Evolutionary conservation across 2,113 vertebrate species (phyloP), one percentile per base, ranked within the genome.

Genomic region (Philantomba maxwellii): DNA sequence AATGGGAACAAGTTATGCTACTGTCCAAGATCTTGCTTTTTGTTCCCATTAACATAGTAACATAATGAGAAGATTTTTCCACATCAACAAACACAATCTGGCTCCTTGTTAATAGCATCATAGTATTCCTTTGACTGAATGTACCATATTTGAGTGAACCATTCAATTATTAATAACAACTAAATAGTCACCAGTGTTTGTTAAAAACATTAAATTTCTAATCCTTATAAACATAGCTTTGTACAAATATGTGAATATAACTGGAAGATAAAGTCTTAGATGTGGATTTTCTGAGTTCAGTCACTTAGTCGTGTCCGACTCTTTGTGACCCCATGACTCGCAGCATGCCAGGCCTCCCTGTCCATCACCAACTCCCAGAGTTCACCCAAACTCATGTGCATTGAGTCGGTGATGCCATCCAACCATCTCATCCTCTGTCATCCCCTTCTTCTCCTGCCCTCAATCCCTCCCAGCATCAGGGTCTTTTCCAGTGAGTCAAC

Each of bases 231-330:
- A 45, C 26, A 77, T 8, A n/a, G 33, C 30, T 86, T 89, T 78
- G 30, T 73, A 53, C n/a, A 36, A 75, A 45, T 55, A 43, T 85
- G 8, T 60, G 45, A 57, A 14, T 36, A 15, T n/a, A 82, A 30
- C 25, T 82, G n/a, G n/a, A 88, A 17, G 55, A 39, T 21, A 77
- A 16, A 45, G 55, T 45, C 49, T 66, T 70, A 47, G 30, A 7
- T 23, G 9, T 55, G 36, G 60, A 81, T 77, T 60, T 70, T 39
- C 66, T 49, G 12, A 89, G 64, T 70, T 70, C 64, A 36, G 19
- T 36, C 9, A 0, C 64, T 66, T n/a, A 36, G 17, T 36, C 4
- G 0, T 64, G 30, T 17, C 30, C 3, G 0, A 33, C 30, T 64
- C 30, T 64, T 64, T 64, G 30, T 0, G 0, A 64, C 14, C 30